A percentile compares a stretch with the other conserved stretches of the same genome.
These are phyloP conservation scores for Rhynchophorus ferrugineus DNA, from an alignment of 1,140 invertebrate species.

Conservation along the genomic window DNA sequence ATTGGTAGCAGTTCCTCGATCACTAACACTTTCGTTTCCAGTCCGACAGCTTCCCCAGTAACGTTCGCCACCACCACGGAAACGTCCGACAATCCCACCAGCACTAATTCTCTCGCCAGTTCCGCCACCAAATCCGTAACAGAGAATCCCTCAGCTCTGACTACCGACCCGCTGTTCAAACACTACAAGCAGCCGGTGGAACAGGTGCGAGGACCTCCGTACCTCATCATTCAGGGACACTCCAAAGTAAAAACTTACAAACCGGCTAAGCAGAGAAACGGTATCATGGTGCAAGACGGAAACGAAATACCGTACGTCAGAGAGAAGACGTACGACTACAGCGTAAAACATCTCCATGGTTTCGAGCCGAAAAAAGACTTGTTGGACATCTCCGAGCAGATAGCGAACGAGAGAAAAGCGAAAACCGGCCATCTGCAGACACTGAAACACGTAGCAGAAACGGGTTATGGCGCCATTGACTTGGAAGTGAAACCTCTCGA, in stretches of 20 bases:
- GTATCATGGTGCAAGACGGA: constrained; percentile 43
- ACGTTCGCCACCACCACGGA: constrained; percentile 10
- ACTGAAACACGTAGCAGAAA: constrained; percentile 35
- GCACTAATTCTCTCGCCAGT: too few species aligned
- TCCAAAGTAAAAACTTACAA: constrained; percentile 77
- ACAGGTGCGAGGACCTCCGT: constrained; percentile 56
- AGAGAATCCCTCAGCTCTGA: constrained; percentile 39
- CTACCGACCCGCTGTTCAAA: constrained; percentile 49
- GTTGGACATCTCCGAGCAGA: constrained; percentile 22
- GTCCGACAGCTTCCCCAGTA: constrained; percentile 30
- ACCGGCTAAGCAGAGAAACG: constrained; percentile 48
- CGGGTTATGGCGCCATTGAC: constrained; percentile 36
- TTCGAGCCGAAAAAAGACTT: constrained; percentile 35
- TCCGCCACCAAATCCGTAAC: constrained; percentile 24
- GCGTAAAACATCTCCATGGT: constrained; percentile 47
- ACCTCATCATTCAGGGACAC: constrained; percentile 73
- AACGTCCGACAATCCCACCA: too few species aligned
- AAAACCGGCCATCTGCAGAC: constrained; percentile 34
- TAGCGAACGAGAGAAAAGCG: constrained; percentile 21
- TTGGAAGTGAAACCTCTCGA: constrained; percentile 6
- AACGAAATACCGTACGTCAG: constrained; percentile 43
- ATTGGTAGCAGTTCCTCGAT: constrained; percentile 9
- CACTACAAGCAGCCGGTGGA: constrained; percentile 58
- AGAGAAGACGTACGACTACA: constrained; percentile 31
- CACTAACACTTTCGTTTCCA: constrained; percentile 4